Evolutionary conservation across 2,888 invertebrate genomes (phyloP).

Genomic region (Rhaphigaster nebulosa): DNA sequence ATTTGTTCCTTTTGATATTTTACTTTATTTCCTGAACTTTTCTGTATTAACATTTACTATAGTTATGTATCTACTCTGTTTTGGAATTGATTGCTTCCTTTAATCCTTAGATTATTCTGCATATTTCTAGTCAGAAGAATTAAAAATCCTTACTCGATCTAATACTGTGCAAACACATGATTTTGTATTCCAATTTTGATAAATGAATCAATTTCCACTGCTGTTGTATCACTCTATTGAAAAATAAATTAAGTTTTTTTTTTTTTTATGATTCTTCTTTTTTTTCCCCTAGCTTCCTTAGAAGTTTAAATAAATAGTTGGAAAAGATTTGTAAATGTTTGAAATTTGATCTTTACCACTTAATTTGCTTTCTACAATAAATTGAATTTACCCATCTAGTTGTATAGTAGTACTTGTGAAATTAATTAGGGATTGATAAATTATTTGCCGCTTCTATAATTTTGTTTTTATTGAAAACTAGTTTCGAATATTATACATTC

Average conservation of each 20-base stretch:
- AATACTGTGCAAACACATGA: neutral
- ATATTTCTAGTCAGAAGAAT: constrained; percentile 10
- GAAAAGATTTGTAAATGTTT: neutral
- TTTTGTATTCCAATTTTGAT: neutral
- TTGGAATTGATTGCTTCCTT: neutral
- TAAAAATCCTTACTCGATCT: neutral
- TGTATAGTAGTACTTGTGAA: neutral
- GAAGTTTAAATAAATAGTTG: neutral
- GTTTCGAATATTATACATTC: no score
- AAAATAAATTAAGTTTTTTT: neutral
- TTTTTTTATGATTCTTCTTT: neutral
- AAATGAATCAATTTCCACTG: neutral
- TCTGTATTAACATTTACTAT: neutral
- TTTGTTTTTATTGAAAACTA: no score
- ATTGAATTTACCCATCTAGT: neutral
- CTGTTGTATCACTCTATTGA: neutral
- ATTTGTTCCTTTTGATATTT: neutral
- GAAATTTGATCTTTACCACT: neutral
- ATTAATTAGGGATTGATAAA: no score
- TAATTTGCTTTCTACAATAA: neutral
- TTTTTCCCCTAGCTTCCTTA: neutral
- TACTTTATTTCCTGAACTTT: neutral
- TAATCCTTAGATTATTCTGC: neutral
- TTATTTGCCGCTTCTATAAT: no score
- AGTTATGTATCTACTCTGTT: neutral